Percentiles rank a stretch among this genome's conserved stretches.
phyloP scores from a whole-genome alignment of 1,140 invertebrate species.

The Halyomorpha halys region DNA sequence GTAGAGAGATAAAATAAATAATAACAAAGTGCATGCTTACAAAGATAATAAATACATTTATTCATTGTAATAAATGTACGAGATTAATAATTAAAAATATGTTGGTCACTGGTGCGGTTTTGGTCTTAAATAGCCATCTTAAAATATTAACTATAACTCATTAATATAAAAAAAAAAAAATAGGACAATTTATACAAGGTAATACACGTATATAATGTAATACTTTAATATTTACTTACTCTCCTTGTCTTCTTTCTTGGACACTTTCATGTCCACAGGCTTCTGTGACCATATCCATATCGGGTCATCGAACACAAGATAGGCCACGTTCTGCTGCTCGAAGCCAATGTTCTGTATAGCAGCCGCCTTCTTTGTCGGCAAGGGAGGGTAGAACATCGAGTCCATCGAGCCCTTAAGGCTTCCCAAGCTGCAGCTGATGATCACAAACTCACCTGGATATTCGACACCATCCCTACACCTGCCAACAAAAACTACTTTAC shows the following conservation, averaged over 20 bases:
- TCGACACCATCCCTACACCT: neutral
- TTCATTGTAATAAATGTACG: too few relatives aligned
- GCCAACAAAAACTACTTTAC: neutral
- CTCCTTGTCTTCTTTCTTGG: neutral
- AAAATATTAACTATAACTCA: too few relatives aligned
- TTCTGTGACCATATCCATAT: neutral
- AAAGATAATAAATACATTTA: too few relatives aligned
- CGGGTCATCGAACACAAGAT: neutral
- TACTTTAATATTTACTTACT: too few relatives aligned
- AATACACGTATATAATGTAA: too few relatives aligned
- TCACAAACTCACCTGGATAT: conserved; percentile 1
- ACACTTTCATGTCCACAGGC: neutral
- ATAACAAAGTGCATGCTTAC: too few relatives aligned
- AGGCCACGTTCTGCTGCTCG: conserved; percentile 1
- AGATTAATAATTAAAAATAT: too few relatives aligned
- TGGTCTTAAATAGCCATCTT: too few relatives aligned
- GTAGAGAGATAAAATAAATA: too few relatives aligned
- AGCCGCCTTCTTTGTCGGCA: neutral
- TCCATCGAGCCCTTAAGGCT: neutral
- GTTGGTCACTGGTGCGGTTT: too few relatives aligned
- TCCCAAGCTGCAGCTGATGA: neutral
- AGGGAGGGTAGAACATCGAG: neutral
- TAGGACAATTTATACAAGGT: too few relatives aligned
- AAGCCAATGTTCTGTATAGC: neutral
- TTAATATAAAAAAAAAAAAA: too few relatives aligned